Evolutionary conservation across 2,888 invertebrate genomes (phyloP).

Genomic region (Chalcis sispes): DNA sequence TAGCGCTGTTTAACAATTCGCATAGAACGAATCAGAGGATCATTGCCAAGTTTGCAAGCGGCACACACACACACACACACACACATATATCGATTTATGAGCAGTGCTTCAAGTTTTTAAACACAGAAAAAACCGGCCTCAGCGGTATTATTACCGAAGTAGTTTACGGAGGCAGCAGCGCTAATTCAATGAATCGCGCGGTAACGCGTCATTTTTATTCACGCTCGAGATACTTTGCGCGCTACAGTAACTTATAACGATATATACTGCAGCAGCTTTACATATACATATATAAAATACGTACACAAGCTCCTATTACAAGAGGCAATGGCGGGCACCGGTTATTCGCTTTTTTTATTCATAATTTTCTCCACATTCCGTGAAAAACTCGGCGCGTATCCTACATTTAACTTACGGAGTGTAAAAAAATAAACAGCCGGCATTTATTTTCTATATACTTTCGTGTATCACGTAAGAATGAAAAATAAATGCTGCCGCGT

Average conservation of each 20-base stretch:
- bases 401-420: no score
- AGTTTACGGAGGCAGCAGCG: constrained; percentile 4
- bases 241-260: no score
- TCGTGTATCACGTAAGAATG: no score
- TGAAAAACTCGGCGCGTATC: not conserved
- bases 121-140: not conserved
- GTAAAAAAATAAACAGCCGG: no score
- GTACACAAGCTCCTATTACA: constrained; percentile 4
- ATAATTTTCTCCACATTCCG: constrained; percentile 1
- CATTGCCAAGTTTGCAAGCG: constrained; percentile 39
- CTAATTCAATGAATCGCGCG: constrained; percentile 34
- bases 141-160: not conserved
- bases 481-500: no score
- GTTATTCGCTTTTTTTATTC: not conserved
- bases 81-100: not conserved
- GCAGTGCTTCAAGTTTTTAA: not conserved
- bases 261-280: not conserved
- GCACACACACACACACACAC: not conserved
- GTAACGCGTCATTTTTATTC: constrained; percentile 29
- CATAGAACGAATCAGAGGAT: constrained; percentile 4
- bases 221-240: constrained; percentile 5
- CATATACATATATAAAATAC: not conserved
- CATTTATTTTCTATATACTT: no score
- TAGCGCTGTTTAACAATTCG: not conserved
- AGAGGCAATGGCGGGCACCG: no score